A percentile compares a stretch with the other conserved stretches of the same genome.
Conservation (phyloP, 2,113 vertebrate species). For the Pycnonotus jocosus region DNA sequence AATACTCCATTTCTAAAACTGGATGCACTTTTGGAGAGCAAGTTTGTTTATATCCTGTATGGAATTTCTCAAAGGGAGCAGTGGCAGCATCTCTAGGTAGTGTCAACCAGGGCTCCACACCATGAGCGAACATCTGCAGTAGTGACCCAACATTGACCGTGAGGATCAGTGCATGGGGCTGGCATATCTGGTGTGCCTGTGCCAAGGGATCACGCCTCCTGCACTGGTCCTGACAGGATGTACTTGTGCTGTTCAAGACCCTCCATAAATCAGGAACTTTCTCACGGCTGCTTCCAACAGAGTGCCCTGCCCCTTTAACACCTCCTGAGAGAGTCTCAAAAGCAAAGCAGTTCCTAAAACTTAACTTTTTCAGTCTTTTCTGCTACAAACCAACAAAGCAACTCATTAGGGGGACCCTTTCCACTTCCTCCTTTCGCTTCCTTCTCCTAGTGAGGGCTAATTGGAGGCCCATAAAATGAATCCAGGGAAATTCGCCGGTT, state of each 20-base stretch:
- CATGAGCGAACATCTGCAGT: fast-evolving
- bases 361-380: not conserved
- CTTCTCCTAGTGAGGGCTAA: not conserved
- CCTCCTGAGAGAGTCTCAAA: not conserved
- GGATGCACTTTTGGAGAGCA: not conserved
- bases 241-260: not conserved
- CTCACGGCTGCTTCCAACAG: not conserved
- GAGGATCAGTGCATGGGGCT: not conserved
- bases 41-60: not conserved
- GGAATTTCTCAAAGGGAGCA: not conserved
- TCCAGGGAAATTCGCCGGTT: not conserved
- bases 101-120: not conserved
- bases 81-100: not conserved
- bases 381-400: not conserved
- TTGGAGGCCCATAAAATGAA: not conserved
- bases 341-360: not conserved
- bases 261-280: not conserved
- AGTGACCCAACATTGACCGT: not conserved
- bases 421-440: not conserved
- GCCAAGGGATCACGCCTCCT: not conserved
- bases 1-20: not conserved
- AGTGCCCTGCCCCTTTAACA: not conserved
- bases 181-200: not conserved
- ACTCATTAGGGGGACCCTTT: not conserved
- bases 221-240: not conserved